Evolutionary conservation across 2,888 invertebrate species (phyloP), one percentile per base, ranked within the genome.

Genomic region (Tetanocera ferruginea): DNA sequence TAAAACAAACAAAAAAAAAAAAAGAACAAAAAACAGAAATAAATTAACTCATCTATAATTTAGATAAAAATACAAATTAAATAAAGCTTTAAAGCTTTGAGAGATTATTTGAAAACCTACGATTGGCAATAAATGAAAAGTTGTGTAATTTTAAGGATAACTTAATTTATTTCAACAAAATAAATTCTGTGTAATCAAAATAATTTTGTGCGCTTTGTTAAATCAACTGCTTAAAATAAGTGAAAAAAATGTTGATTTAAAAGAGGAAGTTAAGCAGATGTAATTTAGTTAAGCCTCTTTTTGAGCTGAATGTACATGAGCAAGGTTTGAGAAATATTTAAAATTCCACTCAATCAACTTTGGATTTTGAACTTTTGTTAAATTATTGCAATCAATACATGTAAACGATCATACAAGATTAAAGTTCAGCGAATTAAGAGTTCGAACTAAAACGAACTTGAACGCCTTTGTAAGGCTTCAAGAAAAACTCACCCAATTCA

Each of bases 71-170:
- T n/a, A 66, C 28, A 62, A 19, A 51, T 49, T 25, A 5, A 62
- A 62, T n/a, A 31, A 25, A 74, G 49, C 51, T 51, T 5, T 14
- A 66, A 51, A 51, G 51, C 43, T 64, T 19, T 57, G 5, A 3
- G 9, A 60, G n/a, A 19, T 25, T 28, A 49, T 64, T 62, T 43
- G 28, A 55, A n/a, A 52, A 66, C 55, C n/a, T 60, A 72, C 75
- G 64, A 79, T 76, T 60, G 72, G 79, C 79, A 77, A 77, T 79
- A 77, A 62, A 31, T 51, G 49, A 71, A 67, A 66, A 77, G 75
- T 77, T 77, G 77, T 76, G 77, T 77, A 70, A 55, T 74, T 64
- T 60, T 52, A 28, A 19, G n/a, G 19, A 64, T 55, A 69, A 17
- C 11, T 51, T 31, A 37, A 60, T 34, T 67, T 34, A 52, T 62